Evolutionary conservation across 1,140 invertebrate species (phyloP).

Genomic region (Drosophila malerkotliana): DNA sequence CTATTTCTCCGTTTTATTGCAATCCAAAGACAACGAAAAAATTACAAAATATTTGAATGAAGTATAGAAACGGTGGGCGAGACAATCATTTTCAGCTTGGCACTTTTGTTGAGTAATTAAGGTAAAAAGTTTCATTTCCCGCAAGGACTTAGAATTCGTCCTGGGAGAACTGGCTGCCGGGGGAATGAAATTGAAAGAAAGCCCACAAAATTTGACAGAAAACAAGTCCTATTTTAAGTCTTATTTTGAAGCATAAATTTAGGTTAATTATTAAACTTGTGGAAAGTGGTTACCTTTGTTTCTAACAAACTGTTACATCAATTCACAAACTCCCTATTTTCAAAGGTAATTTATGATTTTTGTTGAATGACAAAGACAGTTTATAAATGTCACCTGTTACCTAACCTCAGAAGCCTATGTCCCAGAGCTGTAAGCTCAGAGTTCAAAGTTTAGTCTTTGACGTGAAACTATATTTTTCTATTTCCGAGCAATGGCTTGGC

Average conservation of each 20-base stretch:
- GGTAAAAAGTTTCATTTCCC: conserved; percentile 37
- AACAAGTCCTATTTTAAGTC: background rate
- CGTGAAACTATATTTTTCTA: conserved; percentile 52
- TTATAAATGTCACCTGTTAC: conserved; percentile 24
- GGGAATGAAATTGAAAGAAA: conserved; percentile 9
- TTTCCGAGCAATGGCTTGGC: conserved; percentile 30
- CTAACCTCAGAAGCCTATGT: conserved; percentile 4
- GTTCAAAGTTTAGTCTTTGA: background rate
- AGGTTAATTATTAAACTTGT: background rate
- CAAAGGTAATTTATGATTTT: background rate
- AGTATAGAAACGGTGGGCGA: background rate
- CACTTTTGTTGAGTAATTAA: conserved; percentile 54
- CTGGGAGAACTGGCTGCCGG: background rate
- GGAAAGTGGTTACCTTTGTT: too few relatives aligned
- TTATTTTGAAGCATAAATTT: background rate
- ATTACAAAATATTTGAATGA: conserved; percentile 17
- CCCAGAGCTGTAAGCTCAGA: too few relatives aligned
- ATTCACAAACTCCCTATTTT: background rate
- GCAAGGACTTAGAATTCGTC: conserved; percentile 4
- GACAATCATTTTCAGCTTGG: conserved; percentile 14
- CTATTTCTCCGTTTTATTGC: conserved; percentile 8
- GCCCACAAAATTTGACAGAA: conserved; percentile 5
- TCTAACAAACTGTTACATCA: too few relatives aligned
- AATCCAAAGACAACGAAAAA: conserved; percentile 31
- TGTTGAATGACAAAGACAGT: conserved; percentile 4